These are phyloP conservation scores for Phengaris arion DNA, from an alignment of 2,888 invertebrate genomes.

Conservation along the genomic window DNA sequence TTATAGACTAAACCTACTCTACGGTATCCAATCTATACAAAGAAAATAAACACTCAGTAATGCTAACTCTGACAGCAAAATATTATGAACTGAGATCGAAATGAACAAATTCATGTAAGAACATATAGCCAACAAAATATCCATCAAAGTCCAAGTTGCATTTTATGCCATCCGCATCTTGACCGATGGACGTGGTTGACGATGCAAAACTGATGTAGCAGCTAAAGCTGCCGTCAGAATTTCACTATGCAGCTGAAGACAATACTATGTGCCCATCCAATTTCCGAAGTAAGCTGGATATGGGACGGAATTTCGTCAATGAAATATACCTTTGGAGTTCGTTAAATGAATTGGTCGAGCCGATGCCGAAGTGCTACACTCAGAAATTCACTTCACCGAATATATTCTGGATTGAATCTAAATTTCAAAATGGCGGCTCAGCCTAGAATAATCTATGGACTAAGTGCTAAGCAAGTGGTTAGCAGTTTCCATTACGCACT, in stretches of 20 bases:
- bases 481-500: slow-evolving; percentile 1
- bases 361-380: slow-evolving; percentile 8
- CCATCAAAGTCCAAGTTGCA: neutral
- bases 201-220: slow-evolving; percentile 8
- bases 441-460: slow-evolving; percentile 19
- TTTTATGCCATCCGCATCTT: slow-evolving; percentile 9
- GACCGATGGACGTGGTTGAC: slow-evolving; percentile 6
- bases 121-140: neutral
- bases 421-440: slow-evolving; percentile 20
- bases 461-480: slow-evolving; percentile 8
- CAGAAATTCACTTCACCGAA: slow-evolving; percentile 9
- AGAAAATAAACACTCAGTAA: too few relatives aligned
- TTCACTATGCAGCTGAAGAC: slow-evolving; percentile 10
- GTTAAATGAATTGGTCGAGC: slow-evolving; percentile 9
- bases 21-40: too few relatives aligned
- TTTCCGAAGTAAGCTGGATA: slow-evolving; percentile 21
- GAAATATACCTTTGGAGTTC: slow-evolving; percentile 19
- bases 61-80: too few relatives aligned
- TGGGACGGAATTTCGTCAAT: slow-evolving; percentile 18
- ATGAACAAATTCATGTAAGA: neutral
- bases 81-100: neutral
- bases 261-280: slow-evolving; percentile 19
- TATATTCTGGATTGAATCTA: slow-evolving; percentile 19
- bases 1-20: too few relatives aligned
- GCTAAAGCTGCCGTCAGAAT: slow-evolving; percentile 9